A percentile compares a stretch with the other conserved stretches of the same genome.
These are phyloP conservation scores for Chanos chanos DNA, from an alignment of 2,797 vertebrate genomes.

Conservation along the genomic window DNA sequence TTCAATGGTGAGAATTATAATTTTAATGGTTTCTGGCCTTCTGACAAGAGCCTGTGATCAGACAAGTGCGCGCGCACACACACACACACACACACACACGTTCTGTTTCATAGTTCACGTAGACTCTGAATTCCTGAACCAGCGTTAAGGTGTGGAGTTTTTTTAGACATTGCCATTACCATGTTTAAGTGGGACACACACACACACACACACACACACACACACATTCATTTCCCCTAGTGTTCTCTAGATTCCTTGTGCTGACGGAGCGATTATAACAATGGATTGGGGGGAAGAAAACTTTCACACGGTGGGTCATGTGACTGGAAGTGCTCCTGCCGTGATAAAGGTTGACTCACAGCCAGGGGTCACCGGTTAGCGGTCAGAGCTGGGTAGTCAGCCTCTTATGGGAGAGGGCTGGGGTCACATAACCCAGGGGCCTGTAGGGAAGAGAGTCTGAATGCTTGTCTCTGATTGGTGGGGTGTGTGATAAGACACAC, in stretches of 20 bases:
- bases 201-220: slow-evolving; percentile 18
- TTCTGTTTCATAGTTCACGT: slow-evolving; percentile 19
- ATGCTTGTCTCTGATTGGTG: background rate
- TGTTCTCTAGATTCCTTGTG: slow-evolving; percentile 34
- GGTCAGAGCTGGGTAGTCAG: slow-evolving; percentile 18
- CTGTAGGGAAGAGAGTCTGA: slow-evolving; percentile 4
- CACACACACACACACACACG: slow-evolving; percentile 11
- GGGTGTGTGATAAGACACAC: background rate
- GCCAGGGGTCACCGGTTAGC: slow-evolving; percentile 18
- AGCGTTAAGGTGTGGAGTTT: background rate
- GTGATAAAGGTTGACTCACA: slow-evolving; percentile 53
- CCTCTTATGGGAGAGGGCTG: slow-evolving; percentile 16
- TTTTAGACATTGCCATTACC: background rate
- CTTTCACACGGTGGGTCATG: slow-evolving; percentile 32
- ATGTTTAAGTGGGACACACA: background rate
- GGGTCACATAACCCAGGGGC: slow-evolving; percentile 5
- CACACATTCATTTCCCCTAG: background rate
- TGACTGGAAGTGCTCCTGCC: slow-evolving; percentile 57
- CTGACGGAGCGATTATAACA: slow-evolving; percentile 49
- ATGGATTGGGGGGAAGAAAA: slow-evolving; percentile 38
- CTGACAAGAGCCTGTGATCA: background rate
- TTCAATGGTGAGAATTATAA: no score
- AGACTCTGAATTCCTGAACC: background rate
- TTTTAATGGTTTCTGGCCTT: background rate
- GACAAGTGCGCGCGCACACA: slow-evolving; percentile 11